These are phyloP conservation scores for Epinotia ramella DNA, from an alignment of 2,888 invertebrate species.

Conservation along the genomic window DNA sequence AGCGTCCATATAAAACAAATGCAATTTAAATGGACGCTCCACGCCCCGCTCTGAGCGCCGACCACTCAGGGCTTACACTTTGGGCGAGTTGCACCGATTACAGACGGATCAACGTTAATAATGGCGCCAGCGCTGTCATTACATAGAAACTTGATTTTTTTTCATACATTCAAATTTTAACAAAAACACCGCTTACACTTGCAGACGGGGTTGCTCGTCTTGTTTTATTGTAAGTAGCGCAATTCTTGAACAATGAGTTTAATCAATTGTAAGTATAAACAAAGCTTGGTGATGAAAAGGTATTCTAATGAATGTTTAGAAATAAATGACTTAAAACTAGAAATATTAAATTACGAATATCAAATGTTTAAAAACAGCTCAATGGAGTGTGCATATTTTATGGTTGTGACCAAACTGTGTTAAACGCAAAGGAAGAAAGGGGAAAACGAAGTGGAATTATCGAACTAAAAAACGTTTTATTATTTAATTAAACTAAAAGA, in stretches of 20 bases:
- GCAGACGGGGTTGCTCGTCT: neutral
- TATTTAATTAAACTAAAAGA: neutral
- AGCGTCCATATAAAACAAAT: no score
- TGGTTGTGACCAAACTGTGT: neutral
- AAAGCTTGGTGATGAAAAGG: neutral
- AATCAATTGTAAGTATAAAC: neutral
- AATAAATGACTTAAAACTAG: conserved; percentile 6
- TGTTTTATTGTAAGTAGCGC: neutral
- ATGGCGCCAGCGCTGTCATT: no score
- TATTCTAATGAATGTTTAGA: neutral
- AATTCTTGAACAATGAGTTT: neutral
- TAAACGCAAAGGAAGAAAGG: neutral
- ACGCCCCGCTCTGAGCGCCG: no score
- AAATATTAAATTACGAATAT: neutral
- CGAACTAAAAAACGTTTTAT: no score
- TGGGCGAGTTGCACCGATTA: no score
- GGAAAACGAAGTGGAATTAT: neutral
- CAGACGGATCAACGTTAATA: no score
- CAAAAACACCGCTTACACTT: no score
- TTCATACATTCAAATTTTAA: no score
- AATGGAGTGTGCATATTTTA: conserved; percentile 45
- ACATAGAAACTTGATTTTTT: no score
- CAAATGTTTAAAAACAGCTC: conserved; percentile 51
- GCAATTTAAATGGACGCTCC: no score
- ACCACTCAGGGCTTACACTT: no score